Conservation (phyloP, 2,888 invertebrate genomes). For the Carterocephalus palaemon region DNA sequence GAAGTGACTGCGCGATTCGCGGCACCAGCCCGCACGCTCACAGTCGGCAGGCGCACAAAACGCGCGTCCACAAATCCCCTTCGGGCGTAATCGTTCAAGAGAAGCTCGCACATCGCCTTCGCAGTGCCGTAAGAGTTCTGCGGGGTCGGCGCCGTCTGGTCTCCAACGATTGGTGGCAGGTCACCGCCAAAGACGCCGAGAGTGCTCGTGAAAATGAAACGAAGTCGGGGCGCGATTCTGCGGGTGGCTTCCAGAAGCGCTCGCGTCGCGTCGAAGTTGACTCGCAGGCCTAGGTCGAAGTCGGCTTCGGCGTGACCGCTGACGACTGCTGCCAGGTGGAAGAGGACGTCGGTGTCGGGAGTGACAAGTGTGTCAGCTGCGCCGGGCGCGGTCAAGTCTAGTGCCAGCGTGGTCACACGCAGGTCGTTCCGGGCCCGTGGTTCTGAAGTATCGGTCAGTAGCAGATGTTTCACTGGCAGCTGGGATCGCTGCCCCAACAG, state of each 20-base stretch:
- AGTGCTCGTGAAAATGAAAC: constrained; percentile 58
- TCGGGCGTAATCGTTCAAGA: constrained; percentile 61
- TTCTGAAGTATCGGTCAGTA: constrained; percentile 40
- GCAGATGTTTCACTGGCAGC: constrained; percentile 37
- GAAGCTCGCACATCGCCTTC: constrained; percentile 62
- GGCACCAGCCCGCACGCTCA: constrained; percentile 58
- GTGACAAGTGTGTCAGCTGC: constrained; percentile 44
- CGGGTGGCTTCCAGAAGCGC: constrained; percentile 54
- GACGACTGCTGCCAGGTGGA: constrained; percentile 65
- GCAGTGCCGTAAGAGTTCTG: constrained; percentile 62
- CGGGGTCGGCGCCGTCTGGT: constrained; percentile 52
- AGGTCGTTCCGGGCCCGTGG: constrained; percentile 34
- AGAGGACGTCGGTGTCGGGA: constrained; percentile 44
- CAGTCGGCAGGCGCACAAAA: constrained; percentile 58
- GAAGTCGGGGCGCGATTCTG: constrained; percentile 38
- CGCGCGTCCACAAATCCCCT: constrained; percentile 58
- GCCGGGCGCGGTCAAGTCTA: constrained; percentile 38
- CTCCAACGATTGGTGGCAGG: constrained; percentile 46
- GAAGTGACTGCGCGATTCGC: constrained; percentile 66
- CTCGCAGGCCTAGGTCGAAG: constrained; percentile 58
- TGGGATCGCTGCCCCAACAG: constrained; percentile 39
- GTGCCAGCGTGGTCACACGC: constrained; percentile 40
- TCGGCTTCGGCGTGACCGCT: constrained; percentile 64
- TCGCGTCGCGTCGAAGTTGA: constrained; percentile 63
- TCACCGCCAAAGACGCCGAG: constrained; percentile 58